phyloP scores from a whole-genome alignment of 2,797 vertebrate species.

The Muscicapa comitata region DNA sequence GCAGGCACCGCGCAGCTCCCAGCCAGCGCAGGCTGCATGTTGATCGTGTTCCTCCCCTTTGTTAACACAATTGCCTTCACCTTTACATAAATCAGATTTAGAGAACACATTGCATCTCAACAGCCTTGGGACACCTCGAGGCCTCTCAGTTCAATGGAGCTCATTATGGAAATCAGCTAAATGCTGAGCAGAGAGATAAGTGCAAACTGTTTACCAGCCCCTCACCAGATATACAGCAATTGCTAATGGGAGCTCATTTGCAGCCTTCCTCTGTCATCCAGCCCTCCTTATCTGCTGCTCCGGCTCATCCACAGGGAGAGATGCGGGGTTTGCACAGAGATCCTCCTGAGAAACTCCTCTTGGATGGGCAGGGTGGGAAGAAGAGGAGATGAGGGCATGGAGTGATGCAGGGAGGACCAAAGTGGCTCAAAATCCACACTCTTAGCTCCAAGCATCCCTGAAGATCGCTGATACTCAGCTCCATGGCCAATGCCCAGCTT shows the following conservation, averaged over 20 bases:
- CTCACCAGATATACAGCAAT: slow-evolving; percentile 36
- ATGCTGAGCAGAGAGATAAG: slow-evolving; percentile 74
- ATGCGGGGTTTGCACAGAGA: not conserved
- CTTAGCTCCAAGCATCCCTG: not conserved
- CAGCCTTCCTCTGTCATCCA: slow-evolving; percentile 52
- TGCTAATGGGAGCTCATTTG: slow-evolving; percentile 69
- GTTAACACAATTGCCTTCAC: slow-evolving; percentile 60
- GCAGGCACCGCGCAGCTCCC: not conserved
- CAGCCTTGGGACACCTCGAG: slow-evolving; percentile 71
- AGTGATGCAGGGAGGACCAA: not conserved
- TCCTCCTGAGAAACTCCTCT: not conserved
- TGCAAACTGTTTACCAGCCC: slow-evolving; percentile 67
- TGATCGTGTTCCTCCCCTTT: slow-evolving; percentile 6
- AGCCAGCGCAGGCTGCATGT: not conserved
- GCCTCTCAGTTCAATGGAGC: slow-evolving; percentile 72
- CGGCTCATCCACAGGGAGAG: slow-evolving; percentile 41
- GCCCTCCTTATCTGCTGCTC: slow-evolving; percentile 55
- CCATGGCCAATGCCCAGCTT: not conserved
- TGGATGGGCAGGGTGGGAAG: not conserved
- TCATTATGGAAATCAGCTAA: slow-evolving; percentile 79
- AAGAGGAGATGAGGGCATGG: not conserved
- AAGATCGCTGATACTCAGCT: not conserved
- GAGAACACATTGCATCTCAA: slow-evolving; percentile 49
- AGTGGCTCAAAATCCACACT: not conserved
- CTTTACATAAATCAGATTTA: slow-evolving; percentile 73